phyloP scores from a whole-genome alignment of 2,797 vertebrate genomes.

The Phoxinus dragarum region DNA sequence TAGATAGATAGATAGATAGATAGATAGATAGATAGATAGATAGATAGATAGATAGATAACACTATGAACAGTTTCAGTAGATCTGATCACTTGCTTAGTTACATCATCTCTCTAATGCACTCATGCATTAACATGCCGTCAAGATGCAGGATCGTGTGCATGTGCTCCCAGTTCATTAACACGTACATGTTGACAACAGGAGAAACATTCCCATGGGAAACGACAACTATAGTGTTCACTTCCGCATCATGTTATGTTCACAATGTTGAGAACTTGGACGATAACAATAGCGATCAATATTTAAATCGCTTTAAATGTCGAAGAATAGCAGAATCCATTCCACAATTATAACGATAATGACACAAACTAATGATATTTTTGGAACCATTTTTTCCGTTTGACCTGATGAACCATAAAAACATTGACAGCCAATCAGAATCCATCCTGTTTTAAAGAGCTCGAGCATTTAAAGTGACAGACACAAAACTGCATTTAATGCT shows the following conservation, averaged over 20 bases:
- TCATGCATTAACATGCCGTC: slow-evolving; percentile 11
- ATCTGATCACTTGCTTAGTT: not conserved
- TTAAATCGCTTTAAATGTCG: not conserved
- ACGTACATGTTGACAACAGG: not conserved
- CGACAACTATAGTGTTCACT: not conserved
- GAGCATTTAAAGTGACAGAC: no score
- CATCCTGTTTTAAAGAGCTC: no score
- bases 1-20: no score
- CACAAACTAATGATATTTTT: not conserved
- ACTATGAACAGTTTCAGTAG: not conserved
- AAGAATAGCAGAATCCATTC: not conserved
- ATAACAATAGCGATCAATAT: no score
- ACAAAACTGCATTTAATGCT: not conserved
- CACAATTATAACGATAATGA: not conserved
- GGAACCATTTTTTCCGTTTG: no score
- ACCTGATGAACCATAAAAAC: no score
- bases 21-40: no score
- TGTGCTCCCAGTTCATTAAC: not conserved
- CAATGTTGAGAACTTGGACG: no score
- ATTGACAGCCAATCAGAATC: no score
- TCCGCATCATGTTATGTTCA: not conserved
- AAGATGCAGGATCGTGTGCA: not conserved
- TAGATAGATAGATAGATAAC: not conserved
- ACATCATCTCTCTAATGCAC: not conserved
- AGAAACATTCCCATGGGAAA: not conserved